Evolutionary conservation across 2,888 invertebrate genomes (phyloP).

Genomic region (Pristionchus exspectatus): DNA sequence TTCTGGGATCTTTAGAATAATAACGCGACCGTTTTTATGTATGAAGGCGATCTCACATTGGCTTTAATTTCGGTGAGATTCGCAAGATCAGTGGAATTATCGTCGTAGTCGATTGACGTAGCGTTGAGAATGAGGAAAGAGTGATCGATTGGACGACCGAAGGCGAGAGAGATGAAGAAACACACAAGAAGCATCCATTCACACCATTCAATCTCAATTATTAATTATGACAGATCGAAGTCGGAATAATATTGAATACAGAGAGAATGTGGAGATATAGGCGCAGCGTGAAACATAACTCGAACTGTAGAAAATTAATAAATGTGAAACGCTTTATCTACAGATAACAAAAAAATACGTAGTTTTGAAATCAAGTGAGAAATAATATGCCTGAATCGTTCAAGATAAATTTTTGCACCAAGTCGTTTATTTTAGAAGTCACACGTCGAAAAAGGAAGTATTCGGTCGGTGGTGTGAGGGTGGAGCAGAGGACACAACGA

Average conservation of each 20-base stretch:
- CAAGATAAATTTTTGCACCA: no score
- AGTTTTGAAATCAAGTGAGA: no score
- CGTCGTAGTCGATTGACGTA: neutral
- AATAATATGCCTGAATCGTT: neutral
- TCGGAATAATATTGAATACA: neutral
- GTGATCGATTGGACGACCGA: constrained; percentile 4
- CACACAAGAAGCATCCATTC: constrained; percentile 42
- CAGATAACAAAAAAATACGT: no score
- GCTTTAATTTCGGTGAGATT: neutral
- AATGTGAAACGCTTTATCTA: neutral
- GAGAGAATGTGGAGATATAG: neutral
- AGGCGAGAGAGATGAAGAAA: neutral
- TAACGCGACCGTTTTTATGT: neutral
- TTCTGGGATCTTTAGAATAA: neutral
- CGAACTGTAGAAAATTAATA: neutral
- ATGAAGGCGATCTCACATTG: neutral
- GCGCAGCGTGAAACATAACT: neutral
- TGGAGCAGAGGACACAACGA: neutral
- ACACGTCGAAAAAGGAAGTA: neutral
- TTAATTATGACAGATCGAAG: neutral
- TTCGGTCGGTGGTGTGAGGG: neutral
- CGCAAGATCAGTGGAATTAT: constrained; percentile 1
- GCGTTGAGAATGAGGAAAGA: constrained; percentile 14
- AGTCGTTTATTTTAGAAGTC: no score
- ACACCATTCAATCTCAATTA: neutral